phyloP scores from a whole-genome alignment of 2,888 invertebrate genomes.

The Cephus pulcher region DNA sequence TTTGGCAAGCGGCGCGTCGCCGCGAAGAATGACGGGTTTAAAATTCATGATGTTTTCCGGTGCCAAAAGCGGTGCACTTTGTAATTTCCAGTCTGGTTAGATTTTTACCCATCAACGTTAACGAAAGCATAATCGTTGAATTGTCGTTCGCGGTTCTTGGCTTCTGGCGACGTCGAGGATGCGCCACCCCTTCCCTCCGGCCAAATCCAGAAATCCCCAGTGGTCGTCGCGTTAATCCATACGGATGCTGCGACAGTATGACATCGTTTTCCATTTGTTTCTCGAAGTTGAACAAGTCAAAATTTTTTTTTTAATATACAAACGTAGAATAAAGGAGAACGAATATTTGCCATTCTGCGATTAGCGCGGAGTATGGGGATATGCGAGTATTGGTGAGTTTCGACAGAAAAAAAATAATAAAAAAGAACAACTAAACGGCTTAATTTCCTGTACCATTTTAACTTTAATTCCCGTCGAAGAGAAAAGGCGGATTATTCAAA shows the following conservation, averaged over 20 bases:
- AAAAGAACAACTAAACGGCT: not conserved
- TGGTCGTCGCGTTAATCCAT: not conserved
- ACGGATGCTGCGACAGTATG: not conserved
- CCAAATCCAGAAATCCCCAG: not conserved
- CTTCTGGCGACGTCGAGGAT: not conserved
- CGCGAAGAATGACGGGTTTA: not conserved
- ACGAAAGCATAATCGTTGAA: not conserved
- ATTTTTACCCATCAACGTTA: not conserved
- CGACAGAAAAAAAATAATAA: not conserved
- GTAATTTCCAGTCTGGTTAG: not conserved
- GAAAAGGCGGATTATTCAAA: not conserved
- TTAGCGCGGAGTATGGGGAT: not conserved
- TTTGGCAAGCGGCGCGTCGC: not conserved
- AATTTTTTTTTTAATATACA: not conserved
- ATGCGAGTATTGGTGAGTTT: not conserved
- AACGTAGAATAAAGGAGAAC: not conserved
- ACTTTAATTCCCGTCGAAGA: not conserved
- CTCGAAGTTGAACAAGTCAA: not conserved
- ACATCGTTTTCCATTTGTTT: not conserved
- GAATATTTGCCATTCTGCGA: not conserved
- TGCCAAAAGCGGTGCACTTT: not conserved
- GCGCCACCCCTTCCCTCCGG: not conserved
- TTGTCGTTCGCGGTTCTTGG: not conserved
- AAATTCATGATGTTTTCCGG: not conserved
- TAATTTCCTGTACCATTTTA: not conserved